These are phyloP conservation scores for Smutsia gigantea DNA, from an alignment of 2,797 vertebrate genomes.

Conservation along the genomic window DNA sequence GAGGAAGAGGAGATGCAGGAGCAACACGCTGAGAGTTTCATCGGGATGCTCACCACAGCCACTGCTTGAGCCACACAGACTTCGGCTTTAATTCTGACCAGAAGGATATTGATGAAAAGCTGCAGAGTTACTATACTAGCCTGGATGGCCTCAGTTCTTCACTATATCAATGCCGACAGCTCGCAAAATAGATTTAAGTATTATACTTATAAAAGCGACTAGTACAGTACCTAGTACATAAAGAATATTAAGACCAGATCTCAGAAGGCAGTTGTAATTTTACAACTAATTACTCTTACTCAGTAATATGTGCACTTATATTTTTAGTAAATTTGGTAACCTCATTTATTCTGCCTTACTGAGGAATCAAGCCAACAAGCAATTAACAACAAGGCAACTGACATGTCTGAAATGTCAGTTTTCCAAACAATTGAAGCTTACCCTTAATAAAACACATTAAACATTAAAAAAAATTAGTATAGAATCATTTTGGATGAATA, in stretches of 20 bases:
- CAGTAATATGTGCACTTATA: not conserved
- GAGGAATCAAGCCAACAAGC: conserved; percentile 17
- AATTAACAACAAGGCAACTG: not conserved
- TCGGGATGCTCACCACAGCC: not conserved
- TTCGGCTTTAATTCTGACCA: not conserved
- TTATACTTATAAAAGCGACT: not conserved
- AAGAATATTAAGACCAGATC: not conserved
- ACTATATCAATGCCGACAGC: not conserved
- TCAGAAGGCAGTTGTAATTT: not conserved
- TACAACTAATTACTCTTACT: not conserved
- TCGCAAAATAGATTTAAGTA: not conserved
- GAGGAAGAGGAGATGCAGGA: too few species aligned
- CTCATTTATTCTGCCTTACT: not conserved
- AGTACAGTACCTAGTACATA: not conserved
- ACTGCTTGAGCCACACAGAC: not conserved
- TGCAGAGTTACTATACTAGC: accelerated
- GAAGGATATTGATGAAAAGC: not conserved
- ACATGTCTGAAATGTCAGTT: not conserved
- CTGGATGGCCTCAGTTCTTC: not conserved
- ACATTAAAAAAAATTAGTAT: not conserved
- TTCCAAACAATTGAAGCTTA: conserved; percentile 39
- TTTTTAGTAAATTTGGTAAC: not conserved
- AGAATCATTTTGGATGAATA: not conserved
- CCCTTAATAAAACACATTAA: not conserved
- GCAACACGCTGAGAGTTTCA: not conserved